Percentiles rank a stretch among this genome's conserved stretches.
Evolutionary conservation across 1,140 invertebrate genomes (phyloP).

Genomic region (Drosophila simulans): DNA sequence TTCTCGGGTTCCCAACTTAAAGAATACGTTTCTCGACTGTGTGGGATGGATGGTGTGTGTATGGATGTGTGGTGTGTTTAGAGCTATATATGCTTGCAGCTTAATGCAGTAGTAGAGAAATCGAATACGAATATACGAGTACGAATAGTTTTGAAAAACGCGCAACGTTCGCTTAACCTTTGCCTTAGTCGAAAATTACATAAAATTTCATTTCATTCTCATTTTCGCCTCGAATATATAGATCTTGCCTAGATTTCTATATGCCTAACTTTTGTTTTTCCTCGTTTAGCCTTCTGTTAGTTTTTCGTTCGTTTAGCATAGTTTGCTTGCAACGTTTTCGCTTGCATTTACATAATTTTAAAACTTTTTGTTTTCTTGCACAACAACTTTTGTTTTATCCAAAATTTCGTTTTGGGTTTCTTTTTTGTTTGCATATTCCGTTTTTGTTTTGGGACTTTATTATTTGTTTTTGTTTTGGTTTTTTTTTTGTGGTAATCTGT

Average conservation of each 20-base stretch:
- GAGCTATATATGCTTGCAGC: constrained; percentile 65
- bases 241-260: constrained; percentile 54
- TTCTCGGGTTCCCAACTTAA: constrained; percentile 36
- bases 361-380: constrained; percentile 48
- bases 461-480: constrained; percentile 29
- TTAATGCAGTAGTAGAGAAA: constrained; percentile 78
- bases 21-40: constrained; percentile 43
- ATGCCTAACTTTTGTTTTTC: constrained; percentile 50
- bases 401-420: constrained; percentile 39
- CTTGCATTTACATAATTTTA: constrained; percentile 52
- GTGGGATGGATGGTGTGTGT: constrained; percentile 12
- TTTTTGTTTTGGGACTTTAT: constrained; percentile 25
- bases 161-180: constrained; percentile 71
- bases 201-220: constrained; percentile 57
- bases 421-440: constrained; percentile 38
- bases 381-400: constrained; percentile 53
- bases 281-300: constrained; percentile 34
- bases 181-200: constrained; percentile 77
- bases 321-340: constrained; percentile 39
- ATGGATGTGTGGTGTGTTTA: constrained; percentile 49
- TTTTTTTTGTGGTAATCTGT: constrained; percentile 44
- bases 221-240: constrained; percentile 35
- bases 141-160: constrained; percentile 73
- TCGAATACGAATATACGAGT: constrained; percentile 62
- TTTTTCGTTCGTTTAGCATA: constrained; percentile 40